Evolutionary conservation across 2,888 invertebrate genomes (phyloP).

Genomic region (Quadriops clusia): DNA sequence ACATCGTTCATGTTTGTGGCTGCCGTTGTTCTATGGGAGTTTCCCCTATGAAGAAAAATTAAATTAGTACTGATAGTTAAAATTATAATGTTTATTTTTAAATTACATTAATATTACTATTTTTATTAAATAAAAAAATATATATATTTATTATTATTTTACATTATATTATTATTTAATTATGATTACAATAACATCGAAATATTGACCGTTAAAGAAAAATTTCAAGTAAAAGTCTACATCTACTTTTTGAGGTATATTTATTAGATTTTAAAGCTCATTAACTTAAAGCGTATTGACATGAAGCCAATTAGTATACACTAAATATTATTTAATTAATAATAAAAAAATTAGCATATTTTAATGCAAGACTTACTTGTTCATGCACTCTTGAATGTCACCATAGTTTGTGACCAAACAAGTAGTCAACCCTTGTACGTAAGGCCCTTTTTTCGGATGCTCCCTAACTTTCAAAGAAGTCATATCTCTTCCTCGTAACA

Average conservation of each 20-base stretch:
- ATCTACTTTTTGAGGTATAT: background rate
- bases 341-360: conserved; percentile 3
- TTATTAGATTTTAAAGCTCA: too few species aligned
- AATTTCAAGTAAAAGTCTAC: background rate
- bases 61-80: too few species aligned
- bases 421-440: conserved; percentile 76
- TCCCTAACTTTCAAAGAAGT: conserved; percentile 52
- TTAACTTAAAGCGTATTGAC: too few species aligned
- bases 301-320: conserved; percentile 2
- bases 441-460: conserved; percentile 65
- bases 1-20: conserved; percentile 89
- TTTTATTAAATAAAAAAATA: too few species aligned
- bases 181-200: too few species aligned
- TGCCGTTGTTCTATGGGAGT: conserved; percentile 73
- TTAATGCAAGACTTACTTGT: conserved; percentile 22
- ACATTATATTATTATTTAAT: too few species aligned
- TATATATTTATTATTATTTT: too few species aligned
- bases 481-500: conserved; percentile 40
- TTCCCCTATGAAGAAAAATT: conserved; percentile 56
- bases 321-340: conserved; percentile 2
- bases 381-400: conserved; percentile 62
- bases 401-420: conserved; percentile 78
- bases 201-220: too few species aligned
- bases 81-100: too few species aligned
- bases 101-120: too few species aligned